A percentile compares a stretch with the other conserved stretches of the same genome.
Conservation (phyloP, 2,113 vertebrate genomes). For the Willisornis vidua region DNA sequence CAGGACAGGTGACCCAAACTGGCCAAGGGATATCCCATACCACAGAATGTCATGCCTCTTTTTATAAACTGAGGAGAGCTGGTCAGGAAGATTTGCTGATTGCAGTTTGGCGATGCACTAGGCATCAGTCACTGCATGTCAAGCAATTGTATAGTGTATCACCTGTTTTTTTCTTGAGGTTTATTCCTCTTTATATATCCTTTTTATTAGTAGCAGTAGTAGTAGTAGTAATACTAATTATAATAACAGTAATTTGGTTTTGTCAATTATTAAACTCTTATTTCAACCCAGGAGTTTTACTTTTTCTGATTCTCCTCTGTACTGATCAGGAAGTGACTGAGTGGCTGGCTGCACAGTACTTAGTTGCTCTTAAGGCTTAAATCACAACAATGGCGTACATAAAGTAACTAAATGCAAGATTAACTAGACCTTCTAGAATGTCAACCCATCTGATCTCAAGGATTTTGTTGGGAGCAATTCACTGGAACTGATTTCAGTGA, state of each 20-base stretch:
- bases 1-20: background rate
- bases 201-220: background rate
- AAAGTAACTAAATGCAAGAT: background rate
- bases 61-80: background rate
- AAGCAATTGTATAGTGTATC: background rate
- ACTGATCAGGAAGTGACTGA: fast-evolving
- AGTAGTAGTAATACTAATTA: background rate
- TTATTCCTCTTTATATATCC: background rate
- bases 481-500: background rate
- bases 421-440: background rate
- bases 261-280: background rate
- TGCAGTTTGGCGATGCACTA: background rate
- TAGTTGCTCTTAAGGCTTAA: background rate
- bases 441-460: fast-evolving
- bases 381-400: background rate
- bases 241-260: background rate
- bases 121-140: background rate
- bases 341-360: background rate
- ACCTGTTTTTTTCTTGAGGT: background rate
- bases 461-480: background rate
- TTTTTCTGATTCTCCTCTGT: background rate
- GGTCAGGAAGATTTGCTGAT: background rate
- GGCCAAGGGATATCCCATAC: background rate
- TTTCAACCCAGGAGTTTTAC: background rate
- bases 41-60: too few relatives aligned